These are phyloP conservation scores for Falco berigora DNA, from an alignment of 2,797 vertebrate genomes.

Conservation along the genomic window DNA sequence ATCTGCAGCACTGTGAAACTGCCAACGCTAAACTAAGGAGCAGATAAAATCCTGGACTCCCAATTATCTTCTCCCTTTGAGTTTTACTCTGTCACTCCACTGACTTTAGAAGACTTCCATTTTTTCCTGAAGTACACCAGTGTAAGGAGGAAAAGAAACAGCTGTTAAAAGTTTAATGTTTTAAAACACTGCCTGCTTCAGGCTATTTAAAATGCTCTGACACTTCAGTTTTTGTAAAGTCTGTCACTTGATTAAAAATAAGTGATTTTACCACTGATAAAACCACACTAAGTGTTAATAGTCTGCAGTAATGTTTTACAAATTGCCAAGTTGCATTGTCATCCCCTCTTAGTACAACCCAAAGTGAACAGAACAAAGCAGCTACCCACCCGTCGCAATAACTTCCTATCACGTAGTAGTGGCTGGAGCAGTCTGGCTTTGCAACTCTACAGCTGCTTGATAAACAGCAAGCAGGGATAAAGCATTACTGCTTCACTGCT, in stretches of 20 bases:
- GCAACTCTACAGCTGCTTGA: background rate
- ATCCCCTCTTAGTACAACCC: background rate
- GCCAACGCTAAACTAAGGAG: background rate
- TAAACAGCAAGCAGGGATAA: background rate
- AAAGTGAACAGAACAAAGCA: background rate
- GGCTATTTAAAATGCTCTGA: background rate
- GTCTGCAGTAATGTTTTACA: background rate
- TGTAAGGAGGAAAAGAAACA: background rate
- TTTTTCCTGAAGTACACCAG: background rate
- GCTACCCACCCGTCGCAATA: background rate
- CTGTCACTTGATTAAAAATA: background rate
- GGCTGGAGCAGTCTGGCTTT: background rate
- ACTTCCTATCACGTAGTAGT: background rate
- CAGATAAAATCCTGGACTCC: background rate
- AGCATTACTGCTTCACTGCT: background rate
- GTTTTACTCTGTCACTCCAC: background rate
- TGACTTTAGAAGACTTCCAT: background rate
- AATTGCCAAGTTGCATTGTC: background rate
- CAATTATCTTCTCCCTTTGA: background rate
- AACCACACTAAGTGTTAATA: background rate
- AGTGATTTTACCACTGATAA: background rate
- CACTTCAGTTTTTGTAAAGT: background rate
- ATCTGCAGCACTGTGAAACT: background rate
- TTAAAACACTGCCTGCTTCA: background rate
- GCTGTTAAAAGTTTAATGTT: slow-evolving; percentile 13